Evolutionary conservation across 2,888 invertebrate genomes (phyloP).

Genomic region (Pyrrhosoma nymphula): DNA sequence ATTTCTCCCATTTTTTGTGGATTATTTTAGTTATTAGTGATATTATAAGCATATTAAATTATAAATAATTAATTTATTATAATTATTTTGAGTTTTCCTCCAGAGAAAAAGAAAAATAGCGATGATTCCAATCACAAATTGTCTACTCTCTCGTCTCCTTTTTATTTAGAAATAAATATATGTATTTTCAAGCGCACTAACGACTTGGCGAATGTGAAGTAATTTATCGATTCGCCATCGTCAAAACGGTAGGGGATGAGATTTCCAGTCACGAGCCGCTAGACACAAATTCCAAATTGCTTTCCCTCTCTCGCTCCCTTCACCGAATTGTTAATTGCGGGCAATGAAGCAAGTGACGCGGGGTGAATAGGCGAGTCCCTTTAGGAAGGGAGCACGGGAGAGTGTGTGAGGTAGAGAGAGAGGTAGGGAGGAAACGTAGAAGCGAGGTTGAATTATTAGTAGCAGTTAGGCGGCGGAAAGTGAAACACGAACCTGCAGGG

Average conservation of each 20-base stretch:
- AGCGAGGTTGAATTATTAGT: conserved; percentile 1
- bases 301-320: not conserved
- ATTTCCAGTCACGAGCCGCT: not conserved
- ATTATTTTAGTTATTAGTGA: too few relatives aligned
- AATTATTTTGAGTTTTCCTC: too few relatives aligned
- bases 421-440: not conserved
- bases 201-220: not conserved
- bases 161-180: not conserved
- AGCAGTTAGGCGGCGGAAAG: conserved; percentile 2
- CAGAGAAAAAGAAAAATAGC: too few relatives aligned
- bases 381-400: not conserved
- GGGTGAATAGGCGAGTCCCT: conserved; percentile 4
- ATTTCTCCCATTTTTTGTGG: too few relatives aligned
- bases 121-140: too few relatives aligned
- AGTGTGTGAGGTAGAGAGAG: too few relatives aligned
- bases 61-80: too few relatives aligned
- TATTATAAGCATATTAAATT: too few relatives aligned
- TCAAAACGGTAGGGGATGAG: not conserved
- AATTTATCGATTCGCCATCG: not conserved
- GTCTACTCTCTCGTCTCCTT: too few relatives aligned
- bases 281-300: not conserved
- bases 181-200: not conserved
- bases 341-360: conserved; percentile 20
- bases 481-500: not conserved
- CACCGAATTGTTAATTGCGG: conserved; percentile 19